These are phyloP conservation scores for Drosophila parvula DNA, from an alignment of 1,140 invertebrate species.

Conservation along the genomic window DNA sequence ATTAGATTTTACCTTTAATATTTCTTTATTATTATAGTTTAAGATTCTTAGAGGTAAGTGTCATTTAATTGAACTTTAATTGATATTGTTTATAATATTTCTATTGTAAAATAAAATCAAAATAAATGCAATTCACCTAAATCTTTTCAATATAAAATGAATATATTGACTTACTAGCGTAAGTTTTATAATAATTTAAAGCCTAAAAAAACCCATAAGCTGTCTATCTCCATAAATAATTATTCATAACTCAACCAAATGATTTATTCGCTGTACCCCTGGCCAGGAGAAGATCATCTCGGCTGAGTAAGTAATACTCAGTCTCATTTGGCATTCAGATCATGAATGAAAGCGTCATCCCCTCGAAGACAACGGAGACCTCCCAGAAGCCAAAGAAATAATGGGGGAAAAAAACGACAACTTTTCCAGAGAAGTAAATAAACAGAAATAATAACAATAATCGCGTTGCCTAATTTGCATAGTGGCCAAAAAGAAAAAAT, in stretches of 20 bases:
- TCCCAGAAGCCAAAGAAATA: conserved; percentile 55
- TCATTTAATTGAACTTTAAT: background rate
- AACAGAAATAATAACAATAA: conserved; percentile 68
- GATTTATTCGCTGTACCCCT: conserved; percentile 7
- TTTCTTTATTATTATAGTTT: too few species aligned
- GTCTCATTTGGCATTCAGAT: conserved; percentile 65
- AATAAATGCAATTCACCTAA: rapidly evolving
- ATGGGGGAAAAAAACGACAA: conserved; percentile 2
- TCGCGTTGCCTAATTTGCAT: conserved; percentile 63
- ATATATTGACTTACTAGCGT: too few species aligned
- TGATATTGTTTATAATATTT: background rate
- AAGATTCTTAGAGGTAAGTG: too few species aligned
- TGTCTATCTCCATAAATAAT: background rate
- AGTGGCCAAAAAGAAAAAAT: conserved; percentile 34
- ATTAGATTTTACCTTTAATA: background rate
- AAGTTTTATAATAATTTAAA: background rate
- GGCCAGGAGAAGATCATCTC: conserved; percentile 12
- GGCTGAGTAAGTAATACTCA: conserved; percentile 27
- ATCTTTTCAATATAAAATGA: background rate
- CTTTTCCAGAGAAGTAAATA: conserved; percentile 46
- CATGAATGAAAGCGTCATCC: conserved; percentile 70
- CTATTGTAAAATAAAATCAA: background rate
- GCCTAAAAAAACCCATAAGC: background rate
- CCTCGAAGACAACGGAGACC: conserved; percentile 42
- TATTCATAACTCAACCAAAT: background rate